Base-by-base conservation (phyloP, 92 coral and sea anemone species). In the Diadumene lineata region DNA sequence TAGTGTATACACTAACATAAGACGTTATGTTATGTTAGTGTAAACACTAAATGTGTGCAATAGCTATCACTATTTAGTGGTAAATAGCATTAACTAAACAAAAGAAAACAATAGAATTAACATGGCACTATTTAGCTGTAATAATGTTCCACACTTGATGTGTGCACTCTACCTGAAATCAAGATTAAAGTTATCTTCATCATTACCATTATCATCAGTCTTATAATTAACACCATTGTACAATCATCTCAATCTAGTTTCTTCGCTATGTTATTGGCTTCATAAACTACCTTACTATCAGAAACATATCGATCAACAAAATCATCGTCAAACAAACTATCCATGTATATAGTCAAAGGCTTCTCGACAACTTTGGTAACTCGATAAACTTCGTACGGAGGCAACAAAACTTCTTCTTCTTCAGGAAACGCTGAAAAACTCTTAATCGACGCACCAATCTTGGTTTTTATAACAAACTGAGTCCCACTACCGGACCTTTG, bases 381-480 rank as follows among this genome's bases (percentile, higher is more conserved):
- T 32, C 64, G 75, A 30, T 71, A 87, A 1, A 82, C 79, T 50
- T 87, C 92, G 51, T 75, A 84, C 0, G 92, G 92, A 21, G 92
- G 92, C 17, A 87, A 76, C 53, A 87, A 76, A 0, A 87, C 85
- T 43, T 87, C 92, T 1, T 87, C 88, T 34, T 87, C 92, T 31
- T 87, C 86, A 11, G 92, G 92, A 28, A 34, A 87, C 44, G 77
- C 92, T 9, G 92, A 87, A 24, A 87, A 53, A 76, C 50, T 64
- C 68, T 79, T 83, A 62, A 87, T 84, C 0, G 85, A 75, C 6
- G 88, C 92, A 7, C 92, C 92, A 31, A 87, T 83, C 44, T 83
- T 87, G 44, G 85, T 87, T 22, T 69, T 85, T 24, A 87, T 83
- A 21, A 83, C 92, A 34, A 87, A 87, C 74, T 84, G 88, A 19